Base-by-base conservation (phyloP, 2,888 invertebrate genomes). In the Diaprepes abbreviatus region DNA sequence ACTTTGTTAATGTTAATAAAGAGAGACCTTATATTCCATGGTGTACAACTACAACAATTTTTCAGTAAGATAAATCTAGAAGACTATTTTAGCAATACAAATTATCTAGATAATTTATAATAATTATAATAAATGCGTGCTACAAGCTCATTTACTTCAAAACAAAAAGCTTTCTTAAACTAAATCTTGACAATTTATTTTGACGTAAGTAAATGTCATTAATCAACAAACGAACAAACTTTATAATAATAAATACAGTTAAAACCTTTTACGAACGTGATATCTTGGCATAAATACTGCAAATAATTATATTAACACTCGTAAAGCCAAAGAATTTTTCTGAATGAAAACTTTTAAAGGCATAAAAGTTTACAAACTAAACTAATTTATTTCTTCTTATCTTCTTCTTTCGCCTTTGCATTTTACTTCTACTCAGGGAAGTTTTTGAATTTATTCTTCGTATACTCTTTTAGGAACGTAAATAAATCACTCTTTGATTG, bases 311-410 rank as follows among this genome's bases (percentile, higher is more conserved):
- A 28, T 28, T 48, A 48, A 17, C 21, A 24, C n/a, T 48, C 24
- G 14, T 17, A 28, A 48, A 48, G 24, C 10, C 17, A 48, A 24
- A 48, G 48, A 3, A n/a, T 28, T 21, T 16, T 28, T 48, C 14
- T 21, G 14, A 48, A 48, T 48, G 6, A 28, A 48, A 28, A 48
- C 24, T 48, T 45, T 45, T 43, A 21, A 45, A 40, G 5, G 28
- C 6, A 28, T 28, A 48, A 12, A 24, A 28, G n/a, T 48, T 48
- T 48, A 28, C 24, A 14, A 48, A 48, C 28, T 48, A 28, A 48
- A 48, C 48, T 48, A 24, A 28, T 48, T 48, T 48, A 24, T 48
- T 48, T 48, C 3, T 45, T 24, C 21, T 48, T 48, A 48, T 48
- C 48, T 48, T 48, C 48, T 48, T 48, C 48, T 28, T 48, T 24